phyloP scores from a whole-genome alignment of 2,797 vertebrate genomes.

The Lepilemur septentrionalis region DNA sequence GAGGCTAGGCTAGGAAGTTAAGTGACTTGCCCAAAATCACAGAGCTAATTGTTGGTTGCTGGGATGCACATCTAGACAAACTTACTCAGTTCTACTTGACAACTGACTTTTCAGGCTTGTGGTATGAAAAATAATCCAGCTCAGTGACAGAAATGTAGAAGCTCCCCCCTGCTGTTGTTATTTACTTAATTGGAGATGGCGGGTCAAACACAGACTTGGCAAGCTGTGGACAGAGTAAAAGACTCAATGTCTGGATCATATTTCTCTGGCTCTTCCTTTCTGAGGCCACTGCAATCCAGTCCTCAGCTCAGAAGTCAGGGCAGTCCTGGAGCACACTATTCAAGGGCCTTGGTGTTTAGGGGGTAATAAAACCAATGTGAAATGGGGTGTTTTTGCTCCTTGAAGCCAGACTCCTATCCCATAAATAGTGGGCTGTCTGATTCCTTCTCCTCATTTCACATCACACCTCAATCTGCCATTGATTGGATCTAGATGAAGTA shows the following conservation, averaged over 20 bases:
- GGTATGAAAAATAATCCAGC: not conserved
- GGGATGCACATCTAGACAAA: not conserved
- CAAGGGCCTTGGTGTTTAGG: not conserved
- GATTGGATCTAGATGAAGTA: constrained; percentile 54
- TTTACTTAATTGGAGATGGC: not conserved
- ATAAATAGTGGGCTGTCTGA: constrained; percentile 51
- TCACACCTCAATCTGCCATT: constrained; percentile 51
- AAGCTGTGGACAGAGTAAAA: not conserved
- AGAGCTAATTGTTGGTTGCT: not conserved
- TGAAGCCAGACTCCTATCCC: not conserved
- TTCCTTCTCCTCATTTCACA: constrained; percentile 30
- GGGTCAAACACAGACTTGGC: not conserved
- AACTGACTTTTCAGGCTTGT: not conserved
- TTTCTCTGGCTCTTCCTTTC: not conserved
- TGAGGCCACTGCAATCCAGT: not conserved
- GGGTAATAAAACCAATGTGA: not conserved
- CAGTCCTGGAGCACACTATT: not conserved
- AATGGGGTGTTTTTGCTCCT: not conserved
- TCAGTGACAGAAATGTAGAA: not conserved
- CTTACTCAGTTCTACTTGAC: not conserved
- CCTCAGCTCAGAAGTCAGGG: not conserved
- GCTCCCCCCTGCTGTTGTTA: not conserved
- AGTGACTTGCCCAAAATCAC: not conserved
- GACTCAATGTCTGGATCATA: not conserved
- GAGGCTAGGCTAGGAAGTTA: not conserved